Conservation (phyloP, 2,888 invertebrate genomes). For the Geophilus truncorum region DNA sequence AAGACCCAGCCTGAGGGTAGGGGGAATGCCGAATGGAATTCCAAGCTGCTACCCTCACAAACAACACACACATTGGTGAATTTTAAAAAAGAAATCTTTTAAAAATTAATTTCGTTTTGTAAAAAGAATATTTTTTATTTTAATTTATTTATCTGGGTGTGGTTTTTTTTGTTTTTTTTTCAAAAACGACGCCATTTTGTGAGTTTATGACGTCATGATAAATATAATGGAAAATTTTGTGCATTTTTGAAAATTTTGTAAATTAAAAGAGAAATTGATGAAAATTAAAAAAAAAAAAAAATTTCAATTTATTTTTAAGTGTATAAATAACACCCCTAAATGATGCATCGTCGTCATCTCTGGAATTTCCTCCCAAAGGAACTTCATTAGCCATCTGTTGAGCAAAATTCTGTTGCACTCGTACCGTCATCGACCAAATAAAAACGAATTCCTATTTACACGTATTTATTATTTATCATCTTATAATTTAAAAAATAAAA, state of each 20-base stretch:
- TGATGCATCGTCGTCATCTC: conserved; percentile 25
- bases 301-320: background rate
- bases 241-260: too few relatives aligned
- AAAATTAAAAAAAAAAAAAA: too few relatives aligned
- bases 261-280: background rate
- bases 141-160: too few relatives aligned
- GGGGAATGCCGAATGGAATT: conserved; percentile 21
- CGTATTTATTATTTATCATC: too few relatives aligned
- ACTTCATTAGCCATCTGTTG: conserved; percentile 27
- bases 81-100: background rate
- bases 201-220: too few relatives aligned
- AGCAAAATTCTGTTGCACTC: conserved; percentile 2
- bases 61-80: background rate
- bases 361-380: conserved; percentile 22
- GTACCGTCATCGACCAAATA: background rate
- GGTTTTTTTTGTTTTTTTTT: background rate
- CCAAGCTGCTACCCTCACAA: background rate
- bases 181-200: too few relatives aligned
- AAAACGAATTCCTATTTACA: background rate
- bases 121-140: background rate
- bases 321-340: conserved; percentile 13
- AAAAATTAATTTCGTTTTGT: background rate
- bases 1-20: conserved; percentile 12
- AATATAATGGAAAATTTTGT: too few relatives aligned
- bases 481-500: too few relatives aligned